Conservation (phyloP, 1,140 invertebrate genomes). For the Atta texana region DNA sequence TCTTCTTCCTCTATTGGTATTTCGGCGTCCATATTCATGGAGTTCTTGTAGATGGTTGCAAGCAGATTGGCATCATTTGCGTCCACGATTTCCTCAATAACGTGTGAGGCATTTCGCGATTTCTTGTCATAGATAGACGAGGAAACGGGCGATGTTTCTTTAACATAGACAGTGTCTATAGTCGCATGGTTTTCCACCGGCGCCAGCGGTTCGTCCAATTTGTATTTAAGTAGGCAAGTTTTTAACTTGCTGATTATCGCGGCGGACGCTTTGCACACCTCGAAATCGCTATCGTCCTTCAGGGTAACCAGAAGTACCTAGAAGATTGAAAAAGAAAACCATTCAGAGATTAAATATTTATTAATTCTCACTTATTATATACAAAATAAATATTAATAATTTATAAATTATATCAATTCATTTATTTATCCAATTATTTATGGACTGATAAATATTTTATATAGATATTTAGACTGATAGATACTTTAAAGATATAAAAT, state of each 20-base stretch:
- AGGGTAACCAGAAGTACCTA: constrained; percentile 88
- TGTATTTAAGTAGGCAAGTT: constrained; percentile 87
- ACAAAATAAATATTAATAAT: not conserved
- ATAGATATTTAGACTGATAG: not conserved
- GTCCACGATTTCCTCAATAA: constrained; percentile 84
- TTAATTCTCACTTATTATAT: not conserved
- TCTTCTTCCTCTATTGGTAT: constrained; percentile 71
- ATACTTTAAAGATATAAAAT: not conserved
- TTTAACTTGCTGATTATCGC: constrained; percentile 87
- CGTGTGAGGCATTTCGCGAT: constrained; percentile 69
- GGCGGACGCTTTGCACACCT: constrained; percentile 89
- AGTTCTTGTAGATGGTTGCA: constrained; percentile 86
- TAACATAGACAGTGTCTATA: constrained; percentile 78
- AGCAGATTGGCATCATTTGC: constrained; percentile 88
- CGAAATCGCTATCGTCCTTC: constrained; percentile 90
- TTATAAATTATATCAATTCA: not conserved
- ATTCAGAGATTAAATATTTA: constrained; percentile 19
- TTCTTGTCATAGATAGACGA: constrained; percentile 63
- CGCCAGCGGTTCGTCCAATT: constrained; percentile 82
- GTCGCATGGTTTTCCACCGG: constrained; percentile 80
- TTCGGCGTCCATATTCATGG: constrained; percentile 81
- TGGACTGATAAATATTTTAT: not conserved
- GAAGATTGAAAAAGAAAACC: constrained; percentile 20
- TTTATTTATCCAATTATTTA: not conserved
- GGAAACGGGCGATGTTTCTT: constrained; percentile 63